Evolutionary conservation across 1,140 invertebrate genomes (phyloP), one percentile per base, ranked within the genome.

Genomic region (Macrocentrus cingulum): DNA sequence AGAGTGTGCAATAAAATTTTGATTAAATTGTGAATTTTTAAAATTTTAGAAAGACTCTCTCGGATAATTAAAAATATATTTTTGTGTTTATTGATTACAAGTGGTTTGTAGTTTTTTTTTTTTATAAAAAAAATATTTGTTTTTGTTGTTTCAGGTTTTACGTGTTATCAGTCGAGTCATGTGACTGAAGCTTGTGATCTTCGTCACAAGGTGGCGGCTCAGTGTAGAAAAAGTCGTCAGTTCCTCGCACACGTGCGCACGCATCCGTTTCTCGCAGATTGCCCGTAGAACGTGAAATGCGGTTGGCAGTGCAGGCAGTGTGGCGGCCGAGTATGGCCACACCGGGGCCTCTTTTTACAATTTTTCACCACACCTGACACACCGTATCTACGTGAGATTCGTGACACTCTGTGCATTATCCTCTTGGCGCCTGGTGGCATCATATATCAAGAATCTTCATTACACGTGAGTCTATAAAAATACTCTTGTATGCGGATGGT

Each of bases 271-370:
- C 22, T 16, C 51, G 7, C 20, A 51, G 45, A 20, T 1, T 56
- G 20, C 29, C 53, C 50, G 55, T 50, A 34, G 53, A 61, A 48
- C 49, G 46, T 59, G 46, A 56, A 65, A 56, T 59, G 54, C 44
- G 37, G 23, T 48, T 48, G 37, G 57, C 66, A 71, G 71, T 69
- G 62, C 63, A 67, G 61, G 64, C 55, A 63, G 63, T 64, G 65
- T 66, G 57, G 63, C 62, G 64, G 63, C 62, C 62, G 66, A 68
- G 64, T 64, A 64, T 68, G 66, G 60, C 45, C 55, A 59, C 51
- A 57, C 42, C 50, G 53, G 61, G 59, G 52, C 57, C 60, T 63
- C 50, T 69, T 60, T 52, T 54, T 16, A 39, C 16, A 48, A 29
- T 39, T 42, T 55, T 53, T 44, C 46, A 15, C 51, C 48, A 32